Evolutionary conservation across 2,113 vertebrate species (phyloP), one percentile per base, ranked within the genome.

Genomic region (Chaetorhynchus papuensis): DNA sequence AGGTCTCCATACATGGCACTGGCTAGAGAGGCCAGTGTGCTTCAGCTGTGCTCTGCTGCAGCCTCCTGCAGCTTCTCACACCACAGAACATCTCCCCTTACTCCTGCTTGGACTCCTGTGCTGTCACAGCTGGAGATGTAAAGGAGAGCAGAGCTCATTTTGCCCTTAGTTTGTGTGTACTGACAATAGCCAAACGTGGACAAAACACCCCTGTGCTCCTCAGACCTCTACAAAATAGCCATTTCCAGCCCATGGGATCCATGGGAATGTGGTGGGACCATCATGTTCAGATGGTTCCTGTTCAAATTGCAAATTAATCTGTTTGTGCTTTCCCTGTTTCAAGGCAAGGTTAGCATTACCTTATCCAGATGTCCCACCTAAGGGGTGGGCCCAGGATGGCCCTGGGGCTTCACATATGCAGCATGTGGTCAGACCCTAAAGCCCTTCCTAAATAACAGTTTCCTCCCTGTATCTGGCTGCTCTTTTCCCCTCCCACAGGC

Each of bases 401-500:
- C 21, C 61, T 15, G 27, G 21, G 31, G 17, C 53, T 59, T 23
- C 35, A 68, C 59, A 59, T 26, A 22, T 2, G 13, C 37, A 76
- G 71, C 37, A 42, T 2, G 0, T 35, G 44, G 12, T 37, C 71
- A 68, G 31, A 37, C 26, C 70, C 44, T 35, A 31, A 17, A 76
- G 30, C 44, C 35, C 3, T 50, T 59, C 17, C 44, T 17, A 59
- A 59, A 31, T 26, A 33, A 17, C 3, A 8, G 27, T 56, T 26
- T 52, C 56, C 74, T 83, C 66, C 56, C 66, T 33, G 13, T 42
- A 17, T 89, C 96, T 98, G 94, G 97, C 85, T 95, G 53, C 64
- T 95, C 61, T 94, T 97, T 95, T 95, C 96, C 87, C 94, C 94
- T 96, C 33, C 95, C 90, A 91, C 96, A 97, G 96, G 95, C 79